Evolutionary conservation across 2,113 vertebrate species (phyloP), one percentile per base, ranked within the genome.

Genomic region (Theristicus caerulescens): DNA sequence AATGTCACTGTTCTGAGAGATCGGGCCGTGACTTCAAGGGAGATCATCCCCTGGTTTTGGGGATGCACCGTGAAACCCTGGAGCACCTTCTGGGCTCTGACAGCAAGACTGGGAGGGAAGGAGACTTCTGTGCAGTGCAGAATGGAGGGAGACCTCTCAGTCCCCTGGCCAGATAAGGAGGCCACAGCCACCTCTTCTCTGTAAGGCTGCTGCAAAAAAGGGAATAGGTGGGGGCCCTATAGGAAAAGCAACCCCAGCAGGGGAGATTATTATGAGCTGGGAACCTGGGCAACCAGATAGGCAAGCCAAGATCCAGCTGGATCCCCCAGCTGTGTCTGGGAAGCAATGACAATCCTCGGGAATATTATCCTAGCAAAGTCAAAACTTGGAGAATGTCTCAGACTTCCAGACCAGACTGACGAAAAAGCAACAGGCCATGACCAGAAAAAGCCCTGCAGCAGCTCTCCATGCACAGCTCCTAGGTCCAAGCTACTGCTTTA

Each of bases 121-220:
- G 16, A 61, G 47, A 58, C 5, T 54, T 73, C 38, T 55, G 61
- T 26, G n/a, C 36, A 49, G 55, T 36, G 49, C 70, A 82, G 57
- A 29, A 24, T 0, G 1, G 21, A 72, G 16, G n/a, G 57, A 76
- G 6, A 27, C 17, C 24, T 46, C 58, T 42, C 26, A n/a, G 5
- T 16, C 4, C 16, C 49, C 36, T 16, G 17, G n/a, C 16, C 71
- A 76, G 66, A 52, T 25, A 70, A 70, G n/a, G 44, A 64, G 36
- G 54, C 47, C 17, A 69, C 0, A 0, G 42, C 17, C 47, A 74
- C 8, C 5, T 61, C 59, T 54, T 7, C 76, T 78, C 51, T 58
- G 26, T 20, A 47, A 79, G 36, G 42, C 32, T 82, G 22, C 38
- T 65, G 65, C 29, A 58, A 70, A 80, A 61, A 57, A 46, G 11